Base-by-base conservation (phyloP, 2,113 vertebrate species). In the Mastomys natalensis region DNA sequence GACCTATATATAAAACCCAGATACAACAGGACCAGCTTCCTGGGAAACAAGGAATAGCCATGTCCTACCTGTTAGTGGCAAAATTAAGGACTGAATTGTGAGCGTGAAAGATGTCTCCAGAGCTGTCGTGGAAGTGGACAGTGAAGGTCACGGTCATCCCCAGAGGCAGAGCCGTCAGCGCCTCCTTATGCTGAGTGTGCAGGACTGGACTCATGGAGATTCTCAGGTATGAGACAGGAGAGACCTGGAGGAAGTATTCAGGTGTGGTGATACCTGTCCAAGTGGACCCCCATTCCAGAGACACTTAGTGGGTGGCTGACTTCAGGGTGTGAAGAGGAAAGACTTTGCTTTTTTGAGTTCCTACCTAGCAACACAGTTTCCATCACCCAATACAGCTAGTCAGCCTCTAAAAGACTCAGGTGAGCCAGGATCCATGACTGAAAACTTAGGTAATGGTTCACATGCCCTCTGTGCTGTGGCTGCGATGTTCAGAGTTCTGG, bases 141-240 rank as follows among this genome's bases (percentile, higher is more conserved):
- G 98, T 98, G 95, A 99, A 99, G 0, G 99, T 99, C 91, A 99
- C 95, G 0, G 99, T 98, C 45, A 98, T 97, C 37, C 99, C 99
- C 97, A 99, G 96, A 0, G 99, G 99, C 60, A 99, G 97, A 91
- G 99, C 98, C 3, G 95, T 77, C 89, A 99, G 96, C 0, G 95
- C 90, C 88, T 99, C 99, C 88, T 97, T 97, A 97, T 95, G 98
- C 55, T 98, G 96, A 0, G 98, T 99, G 93, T 99, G 97, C 70
- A 99, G 98, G 24, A 98, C n/a, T 0, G 99, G 99, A 94, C 98
- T 98, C 97, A 99, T 99, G 88, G 99, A 99, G 95, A 99, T 98
- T 94, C 99, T 98, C 73, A 99, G 96, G 86, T 99, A 99, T 1
- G 99, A 99, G 86, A 99, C 98, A 17, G 99, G 99, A n/a, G 98